A percentile compares a stretch with the other conserved stretches of the same genome.
Evolutionary conservation across 2,113 vertebrate species (phyloP).

Genomic region (Siniperca chuatsi): DNA sequence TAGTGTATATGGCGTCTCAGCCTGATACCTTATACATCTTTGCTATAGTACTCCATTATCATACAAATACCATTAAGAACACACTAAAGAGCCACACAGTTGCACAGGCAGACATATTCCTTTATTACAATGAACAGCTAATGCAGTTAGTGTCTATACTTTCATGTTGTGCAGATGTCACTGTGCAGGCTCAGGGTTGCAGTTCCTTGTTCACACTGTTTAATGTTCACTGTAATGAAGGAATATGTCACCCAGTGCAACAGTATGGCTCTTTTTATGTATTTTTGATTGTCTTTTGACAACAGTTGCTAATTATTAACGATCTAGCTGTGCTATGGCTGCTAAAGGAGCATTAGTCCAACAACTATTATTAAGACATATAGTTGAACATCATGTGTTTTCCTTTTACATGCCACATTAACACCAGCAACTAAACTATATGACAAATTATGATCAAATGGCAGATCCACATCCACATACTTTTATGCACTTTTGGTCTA

Average conservation of each 20-base stretch:
- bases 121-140: neutral
- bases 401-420: constrained; percentile 12
- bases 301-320: constrained; percentile 33
- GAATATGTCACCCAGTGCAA: constrained; percentile 26
- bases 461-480: neutral
- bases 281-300: constrained; percentile 30
- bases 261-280: constrained; percentile 27
- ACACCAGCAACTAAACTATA: neutral
- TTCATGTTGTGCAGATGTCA: neutral
- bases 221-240: constrained; percentile 29
- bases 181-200: neutral
- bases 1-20: neutral
- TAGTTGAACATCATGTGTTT: neutral
- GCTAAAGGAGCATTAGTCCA: constrained; percentile 27
- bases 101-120: neutral
- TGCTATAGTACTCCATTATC: neutral
- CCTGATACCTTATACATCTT: neutral
- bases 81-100: neutral
- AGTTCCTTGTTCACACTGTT: constrained; percentile 15
- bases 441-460: neutral
- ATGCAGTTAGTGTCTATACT: neutral
- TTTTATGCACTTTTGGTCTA: neutral
- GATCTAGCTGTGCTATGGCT: constrained; percentile 3
- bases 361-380: neutral
- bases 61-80: neutral